These are phyloP conservation scores for Drosophila merina DNA, from an alignment of 2,888 invertebrate species.

Conservation along the genomic window DNA sequence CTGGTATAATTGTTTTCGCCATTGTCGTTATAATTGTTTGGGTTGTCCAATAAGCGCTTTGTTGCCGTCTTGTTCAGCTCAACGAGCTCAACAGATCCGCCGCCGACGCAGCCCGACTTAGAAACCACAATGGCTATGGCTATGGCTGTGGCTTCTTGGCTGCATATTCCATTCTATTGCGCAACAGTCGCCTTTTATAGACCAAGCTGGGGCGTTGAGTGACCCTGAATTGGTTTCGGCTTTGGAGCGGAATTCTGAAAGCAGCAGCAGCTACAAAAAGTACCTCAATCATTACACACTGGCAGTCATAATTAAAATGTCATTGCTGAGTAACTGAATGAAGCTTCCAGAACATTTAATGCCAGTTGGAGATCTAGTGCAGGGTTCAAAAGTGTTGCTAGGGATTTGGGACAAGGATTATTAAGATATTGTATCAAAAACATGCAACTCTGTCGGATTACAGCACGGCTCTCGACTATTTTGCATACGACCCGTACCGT, in stretches of 20 bases:
- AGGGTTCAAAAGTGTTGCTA: conserved; percentile 16
- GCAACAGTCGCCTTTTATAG: conserved; percentile 64
- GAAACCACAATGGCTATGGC: conserved; percentile 33
- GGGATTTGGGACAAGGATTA: conserved; percentile 34
- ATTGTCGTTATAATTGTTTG: conserved; percentile 24
- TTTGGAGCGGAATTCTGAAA: conserved; percentile 42
- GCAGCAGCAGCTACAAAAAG: conserved; percentile 12
- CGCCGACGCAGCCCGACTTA: conserved; percentile 42
- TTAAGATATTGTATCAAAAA: conserved; percentile 37
- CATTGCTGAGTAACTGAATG: conserved; percentile 13
- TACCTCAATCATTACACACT: conserved; percentile 7
- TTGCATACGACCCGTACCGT: conserved; percentile 32
- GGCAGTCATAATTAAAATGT: conserved; percentile 45
- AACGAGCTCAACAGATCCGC: conserved; percentile 7
- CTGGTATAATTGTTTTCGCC: conserved; percentile 20
- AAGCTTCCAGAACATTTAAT: background rate
- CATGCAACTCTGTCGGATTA: conserved; percentile 23
- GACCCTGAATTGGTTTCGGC: conserved; percentile 60
- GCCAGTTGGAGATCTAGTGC: background rate
- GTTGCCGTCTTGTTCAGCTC: conserved; percentile 13
- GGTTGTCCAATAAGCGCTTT: conserved; percentile 27
- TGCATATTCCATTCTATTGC: conserved; percentile 48
- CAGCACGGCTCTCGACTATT: conserved; percentile 11
- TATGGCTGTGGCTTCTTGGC: conserved; percentile 12
- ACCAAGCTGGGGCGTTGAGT: conserved; percentile 52